These are phyloP conservation scores for Clarias pachynema DNA, from an alignment of 2,797 vertebrate species.

Conservation along the genomic window DNA sequence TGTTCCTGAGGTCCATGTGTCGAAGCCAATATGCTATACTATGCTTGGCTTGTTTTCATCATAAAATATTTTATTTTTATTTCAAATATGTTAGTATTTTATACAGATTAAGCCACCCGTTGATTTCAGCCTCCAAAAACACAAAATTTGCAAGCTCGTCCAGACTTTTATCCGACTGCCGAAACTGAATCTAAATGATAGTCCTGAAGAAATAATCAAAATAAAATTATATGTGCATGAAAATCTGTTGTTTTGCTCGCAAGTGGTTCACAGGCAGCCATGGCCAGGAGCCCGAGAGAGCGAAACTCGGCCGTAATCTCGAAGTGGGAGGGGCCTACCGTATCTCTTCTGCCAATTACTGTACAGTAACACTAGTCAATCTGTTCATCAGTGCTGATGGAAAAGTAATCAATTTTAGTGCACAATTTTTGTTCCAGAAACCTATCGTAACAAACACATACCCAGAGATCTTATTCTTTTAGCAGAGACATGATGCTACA, in stretches of 20 bases:
- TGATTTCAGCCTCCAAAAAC: neutral
- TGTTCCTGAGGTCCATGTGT: neutral
- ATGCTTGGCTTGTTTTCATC: too few species aligned
- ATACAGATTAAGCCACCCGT: neutral
- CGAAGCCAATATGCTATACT: too few species aligned
- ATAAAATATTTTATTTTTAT: neutral
- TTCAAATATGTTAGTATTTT: neutral
- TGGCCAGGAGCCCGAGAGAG: neutral
- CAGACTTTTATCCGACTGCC: neutral
- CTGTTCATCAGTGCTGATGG: neutral
- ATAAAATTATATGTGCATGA: neutral
- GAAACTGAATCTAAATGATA: neutral
- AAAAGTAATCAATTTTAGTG: neutral
- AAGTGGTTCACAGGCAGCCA: too few species aligned
- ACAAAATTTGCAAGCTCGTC: neutral
- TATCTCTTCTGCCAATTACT: neutral
- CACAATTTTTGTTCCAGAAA: too few species aligned
- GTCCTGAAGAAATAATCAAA: too few species aligned
- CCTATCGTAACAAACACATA: neutral
- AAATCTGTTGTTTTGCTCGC: too few species aligned
- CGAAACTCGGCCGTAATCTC: neutral
- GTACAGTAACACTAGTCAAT: too few species aligned
- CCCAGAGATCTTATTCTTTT: neutral
- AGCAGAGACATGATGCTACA: neutral
- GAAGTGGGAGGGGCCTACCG: neutral